A percentile compares a stretch with the other conserved stretches of the same genome.
Evolutionary conservation across 1,140 invertebrate species (phyloP).

Genomic region (Trachymyrmex cornetzi): DNA sequence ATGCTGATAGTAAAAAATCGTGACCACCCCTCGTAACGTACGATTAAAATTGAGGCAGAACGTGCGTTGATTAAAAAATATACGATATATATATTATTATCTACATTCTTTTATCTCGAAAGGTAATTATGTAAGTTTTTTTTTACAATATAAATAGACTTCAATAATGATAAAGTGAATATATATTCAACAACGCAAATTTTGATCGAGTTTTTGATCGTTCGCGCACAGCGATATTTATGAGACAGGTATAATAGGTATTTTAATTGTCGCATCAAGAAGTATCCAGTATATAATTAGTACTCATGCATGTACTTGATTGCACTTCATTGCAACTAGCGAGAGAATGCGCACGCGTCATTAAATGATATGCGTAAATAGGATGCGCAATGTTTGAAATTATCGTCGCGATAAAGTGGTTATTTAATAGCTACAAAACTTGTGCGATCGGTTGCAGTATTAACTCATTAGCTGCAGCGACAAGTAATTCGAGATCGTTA

Average conservation of each 20-base stretch:
- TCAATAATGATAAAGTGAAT: background rate
- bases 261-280: background rate
- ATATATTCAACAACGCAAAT: background rate
- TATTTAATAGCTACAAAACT: conserved; percentile 29
- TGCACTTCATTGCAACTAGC: background rate
- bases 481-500: conserved; percentile 40
- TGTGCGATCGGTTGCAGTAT: background rate
- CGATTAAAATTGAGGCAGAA: background rate
- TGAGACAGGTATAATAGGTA: background rate
- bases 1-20: conserved; percentile 20
- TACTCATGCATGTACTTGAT: background rate
- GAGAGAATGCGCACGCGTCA: background rate
- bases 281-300: background rate
- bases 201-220: background rate
- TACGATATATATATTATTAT: background rate
- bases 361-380: conserved; percentile 4
- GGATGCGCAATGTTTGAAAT: background rate
- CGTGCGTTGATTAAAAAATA: conserved; percentile 5
- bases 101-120: background rate
- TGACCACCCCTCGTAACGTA: background rate
- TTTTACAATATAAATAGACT: conserved; percentile 15
- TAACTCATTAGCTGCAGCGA: conserved; percentile 43
- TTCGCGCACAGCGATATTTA: background rate
- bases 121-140: background rate
- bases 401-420: conserved; percentile 1